A percentile compares a stretch with the other conserved stretches of the same genome.
Evolutionary conservation across 2,888 invertebrate genomes (phyloP).

Genomic region (Eupithecia dodoneata): DNA sequence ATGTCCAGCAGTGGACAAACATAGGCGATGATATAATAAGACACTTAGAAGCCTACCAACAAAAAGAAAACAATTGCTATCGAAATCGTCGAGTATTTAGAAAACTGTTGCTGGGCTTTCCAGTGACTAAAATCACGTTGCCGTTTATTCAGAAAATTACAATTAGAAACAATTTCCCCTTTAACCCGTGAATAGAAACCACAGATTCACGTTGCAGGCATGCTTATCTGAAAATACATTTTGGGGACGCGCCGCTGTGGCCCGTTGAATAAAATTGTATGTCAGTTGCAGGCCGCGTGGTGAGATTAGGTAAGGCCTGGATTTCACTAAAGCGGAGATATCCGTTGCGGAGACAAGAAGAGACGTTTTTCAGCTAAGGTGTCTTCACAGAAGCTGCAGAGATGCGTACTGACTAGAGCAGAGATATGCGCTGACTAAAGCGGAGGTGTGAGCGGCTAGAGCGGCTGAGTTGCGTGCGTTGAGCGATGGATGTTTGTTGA

Average conservation of each 20-base stretch:
- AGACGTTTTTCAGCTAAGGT: too few species aligned
- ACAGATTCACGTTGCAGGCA: constrained; percentile 21
- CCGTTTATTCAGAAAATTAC: neutral
- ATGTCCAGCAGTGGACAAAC: too few species aligned
- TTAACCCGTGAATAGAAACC: constrained; percentile 1
- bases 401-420: too few species aligned
- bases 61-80: neutral
- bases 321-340: too few species aligned
- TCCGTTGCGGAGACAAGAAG: too few species aligned
- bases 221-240: constrained; percentile 30
- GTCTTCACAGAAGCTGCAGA: too few species aligned
- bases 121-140: neutral
- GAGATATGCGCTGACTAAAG: too few species aligned
- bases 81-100: neutral
- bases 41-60: neutral
- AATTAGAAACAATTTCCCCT: constrained; percentile 6
- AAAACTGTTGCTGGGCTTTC: neutral
- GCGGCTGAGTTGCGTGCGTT: too few species aligned
- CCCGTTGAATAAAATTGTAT: constrained; percentile 23
- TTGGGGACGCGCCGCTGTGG: constrained; percentile 7
- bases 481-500: too few species aligned
- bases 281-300: constrained; percentile 17
- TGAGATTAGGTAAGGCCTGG: constrained; percentile 1
- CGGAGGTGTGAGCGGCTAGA: too few species aligned
- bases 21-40: too few species aligned